These are phyloP conservation scores for Meles meles DNA, from an alignment of 2,113 vertebrate genomes.

Conservation along the genomic window DNA sequence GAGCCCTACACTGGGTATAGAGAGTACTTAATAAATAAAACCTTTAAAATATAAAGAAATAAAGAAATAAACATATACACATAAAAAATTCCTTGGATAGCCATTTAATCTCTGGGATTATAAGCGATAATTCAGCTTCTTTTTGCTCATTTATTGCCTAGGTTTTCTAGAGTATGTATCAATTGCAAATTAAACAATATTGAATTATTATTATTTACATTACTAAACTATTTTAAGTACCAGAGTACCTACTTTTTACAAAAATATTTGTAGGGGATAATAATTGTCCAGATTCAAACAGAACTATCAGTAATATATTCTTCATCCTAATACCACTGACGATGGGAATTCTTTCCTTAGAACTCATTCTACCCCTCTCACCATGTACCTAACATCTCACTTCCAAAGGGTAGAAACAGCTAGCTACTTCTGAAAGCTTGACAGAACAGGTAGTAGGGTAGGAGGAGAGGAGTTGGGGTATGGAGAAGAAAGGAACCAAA, in stretches of 20 bases:
- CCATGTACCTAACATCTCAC: neutral
- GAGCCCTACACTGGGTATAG: neutral
- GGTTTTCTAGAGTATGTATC: neutral
- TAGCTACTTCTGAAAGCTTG: neutral
- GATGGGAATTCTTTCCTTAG: constrained; percentile 30
- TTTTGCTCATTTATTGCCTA: neutral
- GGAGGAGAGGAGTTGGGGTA: neutral
- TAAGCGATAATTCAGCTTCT: constrained; percentile 12
- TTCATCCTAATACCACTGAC: neutral
- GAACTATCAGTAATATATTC: neutral
- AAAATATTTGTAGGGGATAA: constrained; percentile 1
- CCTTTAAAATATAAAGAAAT: neutral
- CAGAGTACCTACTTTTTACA: neutral
- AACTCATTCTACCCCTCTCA: constrained; percentile 17
- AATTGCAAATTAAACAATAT: neutral
- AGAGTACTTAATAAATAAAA: neutral
- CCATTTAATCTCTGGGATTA: neutral
- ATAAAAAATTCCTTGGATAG: neutral
- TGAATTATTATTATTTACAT: neutral
- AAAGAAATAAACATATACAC: neutral
- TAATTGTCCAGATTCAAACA: neutral
- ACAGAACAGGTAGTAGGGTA: neutral
- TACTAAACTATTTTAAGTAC: neutral
- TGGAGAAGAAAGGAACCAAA: neutral
- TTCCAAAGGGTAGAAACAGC: neutral